Conservation (phyloP, 2,113 vertebrate species). For the Erythrocercus mccallii region DNA sequence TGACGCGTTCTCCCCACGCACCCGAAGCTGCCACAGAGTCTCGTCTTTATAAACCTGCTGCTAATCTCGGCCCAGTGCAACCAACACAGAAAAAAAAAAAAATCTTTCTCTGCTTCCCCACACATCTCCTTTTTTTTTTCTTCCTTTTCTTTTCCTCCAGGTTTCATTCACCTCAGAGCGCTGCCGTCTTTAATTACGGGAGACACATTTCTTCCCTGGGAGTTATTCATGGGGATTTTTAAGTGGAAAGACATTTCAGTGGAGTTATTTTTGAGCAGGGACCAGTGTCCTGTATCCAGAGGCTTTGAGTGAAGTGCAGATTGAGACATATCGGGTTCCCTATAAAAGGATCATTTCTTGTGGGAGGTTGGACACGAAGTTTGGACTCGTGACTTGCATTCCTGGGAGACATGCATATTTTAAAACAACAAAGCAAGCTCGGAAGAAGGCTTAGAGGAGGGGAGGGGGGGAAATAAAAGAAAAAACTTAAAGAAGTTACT, state of each 20-base stretch:
- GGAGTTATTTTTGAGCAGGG: constrained; percentile 71
- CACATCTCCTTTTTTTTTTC: not conserved
- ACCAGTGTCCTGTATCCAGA: constrained; percentile 80
- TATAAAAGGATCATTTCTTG: constrained; percentile 99
- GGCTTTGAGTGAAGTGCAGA: constrained; percentile 93
- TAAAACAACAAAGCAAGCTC: constrained; percentile 98
- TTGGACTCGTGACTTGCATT: constrained; percentile 99
- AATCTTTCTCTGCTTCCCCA: constrained; percentile 69
- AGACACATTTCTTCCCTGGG: constrained; percentile 76
- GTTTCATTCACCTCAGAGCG: constrained; percentile 74
- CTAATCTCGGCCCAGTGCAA: constrained; percentile 73
- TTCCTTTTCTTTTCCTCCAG: not conserved
- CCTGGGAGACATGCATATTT: constrained; percentile 99
- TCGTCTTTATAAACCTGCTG: constrained; percentile 79
- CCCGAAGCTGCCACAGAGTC: constrained; percentile 65
- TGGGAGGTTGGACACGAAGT: constrained; percentile 99
- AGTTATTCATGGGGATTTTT: constrained; percentile 67
- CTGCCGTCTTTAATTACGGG: constrained; percentile 76
- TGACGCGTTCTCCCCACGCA: not conserved
- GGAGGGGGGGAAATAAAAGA: not conserved
- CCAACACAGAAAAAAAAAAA: constrained; percentile 69
- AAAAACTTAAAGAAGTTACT: constrained; percentile 89
- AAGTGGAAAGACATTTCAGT: constrained; percentile 63
- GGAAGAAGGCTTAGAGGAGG: constrained; percentile 80
- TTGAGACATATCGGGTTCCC: constrained; percentile 99